These are phyloP conservation scores for Eurois occulta DNA, from an alignment of 2,888 invertebrate genomes.

Conservation along the genomic window DNA sequence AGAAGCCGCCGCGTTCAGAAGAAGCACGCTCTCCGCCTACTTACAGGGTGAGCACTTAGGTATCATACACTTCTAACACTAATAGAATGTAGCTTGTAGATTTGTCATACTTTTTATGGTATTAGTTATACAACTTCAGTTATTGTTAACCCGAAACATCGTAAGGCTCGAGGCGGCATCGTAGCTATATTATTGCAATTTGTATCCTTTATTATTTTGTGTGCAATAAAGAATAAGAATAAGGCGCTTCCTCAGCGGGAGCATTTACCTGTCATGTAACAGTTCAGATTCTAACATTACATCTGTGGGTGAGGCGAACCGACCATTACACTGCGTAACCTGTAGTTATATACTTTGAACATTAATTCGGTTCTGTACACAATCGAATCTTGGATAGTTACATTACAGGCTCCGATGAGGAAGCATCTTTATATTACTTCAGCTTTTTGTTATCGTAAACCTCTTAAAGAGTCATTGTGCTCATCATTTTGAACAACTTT, in stretches of 20 bases:
- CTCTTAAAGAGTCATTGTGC: background rate
- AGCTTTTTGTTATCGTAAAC: background rate
- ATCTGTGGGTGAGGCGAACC: background rate
- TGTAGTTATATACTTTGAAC: background rate
- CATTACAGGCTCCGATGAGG: background rate
- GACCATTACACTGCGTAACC: background rate
- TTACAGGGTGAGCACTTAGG: slow-evolving; percentile 91
- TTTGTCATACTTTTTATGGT: background rate
- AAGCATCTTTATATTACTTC: background rate
- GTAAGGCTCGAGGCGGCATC: too few species aligned
- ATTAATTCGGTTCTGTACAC: background rate
- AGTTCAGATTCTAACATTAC: background rate
- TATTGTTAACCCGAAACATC: background rate
- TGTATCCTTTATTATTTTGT: too few species aligned
- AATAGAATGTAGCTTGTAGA: slow-evolving; percentile 33
- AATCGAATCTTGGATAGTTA: background rate
- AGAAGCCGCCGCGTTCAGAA: slow-evolving; percentile 96
- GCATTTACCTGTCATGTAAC: background rate
- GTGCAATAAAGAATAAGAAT: too few species aligned
- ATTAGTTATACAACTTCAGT: background rate
- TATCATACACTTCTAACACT: slow-evolving; percentile 47
- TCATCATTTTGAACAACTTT: background rate
- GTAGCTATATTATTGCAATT: too few species aligned
- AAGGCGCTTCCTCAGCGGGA: background rate
- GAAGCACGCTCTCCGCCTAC: slow-evolving; percentile 96